Conservation (phyloP, 2,797 vertebrate species). For the Hemitrygon akajei region DNA sequence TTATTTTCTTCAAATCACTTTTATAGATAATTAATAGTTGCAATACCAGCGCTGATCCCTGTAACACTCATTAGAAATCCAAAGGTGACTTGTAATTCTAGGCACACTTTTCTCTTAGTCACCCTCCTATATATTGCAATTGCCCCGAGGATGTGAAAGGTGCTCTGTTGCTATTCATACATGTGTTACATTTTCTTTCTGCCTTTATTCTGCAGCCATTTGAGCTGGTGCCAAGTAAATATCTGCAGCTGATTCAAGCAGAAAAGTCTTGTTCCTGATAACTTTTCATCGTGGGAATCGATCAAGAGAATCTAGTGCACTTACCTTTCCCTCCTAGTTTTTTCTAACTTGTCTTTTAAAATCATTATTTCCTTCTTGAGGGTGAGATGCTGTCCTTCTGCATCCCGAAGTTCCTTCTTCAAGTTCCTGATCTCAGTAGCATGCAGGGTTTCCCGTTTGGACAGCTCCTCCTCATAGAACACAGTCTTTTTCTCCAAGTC, state of each 20-base stretch:
- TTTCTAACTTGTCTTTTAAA: slow-evolving; percentile 95
- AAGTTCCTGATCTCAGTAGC: slow-evolving; percentile 78
- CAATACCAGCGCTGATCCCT: too few species aligned
- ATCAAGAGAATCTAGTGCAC: slow-evolving; percentile 16
- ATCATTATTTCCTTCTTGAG: slow-evolving; percentile 93
- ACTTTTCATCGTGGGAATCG: background rate
- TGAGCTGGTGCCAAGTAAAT: background rate
- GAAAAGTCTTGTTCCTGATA: background rate
- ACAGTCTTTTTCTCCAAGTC: slow-evolving; percentile 88
- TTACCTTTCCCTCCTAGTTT: slow-evolving; percentile 87
- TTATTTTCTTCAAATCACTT: too few species aligned
- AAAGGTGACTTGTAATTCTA: too few species aligned
- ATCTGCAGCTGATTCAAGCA: background rate
- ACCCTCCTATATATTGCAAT: too few species aligned
- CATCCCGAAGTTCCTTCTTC: slow-evolving; percentile 86
- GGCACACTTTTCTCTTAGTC: too few species aligned
- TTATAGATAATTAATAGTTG: too few species aligned
- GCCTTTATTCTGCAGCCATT: background rate
- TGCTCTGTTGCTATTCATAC: background rate
- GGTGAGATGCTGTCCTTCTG: slow-evolving; percentile 85
- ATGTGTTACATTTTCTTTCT: background rate
- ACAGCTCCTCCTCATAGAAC: slow-evolving; percentile 82
- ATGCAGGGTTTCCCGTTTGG: slow-evolving; percentile 77
- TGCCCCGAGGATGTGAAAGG: background rate
- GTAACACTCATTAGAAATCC: too few species aligned